A percentile compares a stretch with the other conserved stretches of the same genome.
Evolutionary conservation across 2,888 invertebrate genomes (phyloP).

Genomic region (Carabus problematicus): DNA sequence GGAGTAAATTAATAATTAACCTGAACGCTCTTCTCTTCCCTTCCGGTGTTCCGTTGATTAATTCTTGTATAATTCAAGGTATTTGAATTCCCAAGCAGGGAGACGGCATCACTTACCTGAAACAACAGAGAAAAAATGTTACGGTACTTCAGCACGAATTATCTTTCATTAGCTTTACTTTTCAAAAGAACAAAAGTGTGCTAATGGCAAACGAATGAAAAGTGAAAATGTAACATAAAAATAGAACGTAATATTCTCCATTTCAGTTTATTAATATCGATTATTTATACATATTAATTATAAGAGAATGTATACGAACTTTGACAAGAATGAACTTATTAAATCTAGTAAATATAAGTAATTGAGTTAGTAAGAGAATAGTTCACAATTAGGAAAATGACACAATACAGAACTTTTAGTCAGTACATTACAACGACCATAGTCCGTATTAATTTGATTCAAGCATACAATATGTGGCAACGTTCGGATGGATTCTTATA

Average conservation of each 20-base stretch:
- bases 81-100: slow-evolving; percentile 19
- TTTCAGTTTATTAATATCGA: too few relatives aligned
- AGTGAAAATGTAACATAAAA: too few relatives aligned
- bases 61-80: slow-evolving; percentile 27
- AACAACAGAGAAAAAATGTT: slow-evolving; percentile 26
- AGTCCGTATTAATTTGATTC: slow-evolving; percentile 35
- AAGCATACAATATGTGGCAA: slow-evolving; percentile 5
- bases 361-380: too few relatives aligned
- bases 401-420: too few relatives aligned
- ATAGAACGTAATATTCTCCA: too few relatives aligned
- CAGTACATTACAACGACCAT: background rate
- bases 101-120: slow-evolving; percentile 28
- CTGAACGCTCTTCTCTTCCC: slow-evolving; percentile 25
- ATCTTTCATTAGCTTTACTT: background rate
- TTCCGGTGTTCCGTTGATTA: slow-evolving; percentile 34
- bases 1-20: slow-evolving; percentile 37
- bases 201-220: too few relatives aligned
- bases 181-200: too few relatives aligned
- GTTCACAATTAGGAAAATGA: too few relatives aligned
- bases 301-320: too few relatives aligned
- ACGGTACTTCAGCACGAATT: slow-evolving; percentile 7
- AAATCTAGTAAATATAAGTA: too few relatives aligned
- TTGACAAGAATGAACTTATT: too few relatives aligned
- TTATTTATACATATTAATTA: too few relatives aligned
- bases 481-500: slow-evolving; percentile 31